These are phyloP conservation scores for Morphnarchus princeps DNA, from an alignment of 2,113 vertebrate genomes.

Conservation along the genomic window DNA sequence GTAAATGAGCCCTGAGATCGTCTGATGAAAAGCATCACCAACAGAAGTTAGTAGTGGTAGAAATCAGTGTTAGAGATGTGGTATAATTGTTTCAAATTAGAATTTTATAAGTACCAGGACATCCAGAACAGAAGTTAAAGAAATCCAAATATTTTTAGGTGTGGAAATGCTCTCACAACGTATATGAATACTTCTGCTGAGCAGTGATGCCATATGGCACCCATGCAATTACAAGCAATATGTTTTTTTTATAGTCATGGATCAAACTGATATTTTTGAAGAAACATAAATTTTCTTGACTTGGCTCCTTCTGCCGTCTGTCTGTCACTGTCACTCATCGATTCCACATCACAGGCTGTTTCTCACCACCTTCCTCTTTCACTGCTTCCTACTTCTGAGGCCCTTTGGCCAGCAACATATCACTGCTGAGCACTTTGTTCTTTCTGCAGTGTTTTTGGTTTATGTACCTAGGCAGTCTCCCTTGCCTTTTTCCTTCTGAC, in stretches of 20 bases:
- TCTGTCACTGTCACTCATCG: background rate
- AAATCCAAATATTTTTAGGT: background rate
- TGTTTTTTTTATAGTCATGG: background rate
- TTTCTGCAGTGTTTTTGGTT: background rate
- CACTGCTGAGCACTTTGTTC: background rate
- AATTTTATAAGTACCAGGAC: background rate
- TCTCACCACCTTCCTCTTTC: background rate
- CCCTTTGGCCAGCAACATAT: background rate
- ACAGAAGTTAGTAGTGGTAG: background rate
- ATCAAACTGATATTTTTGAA: background rate
- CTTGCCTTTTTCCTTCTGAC: background rate
- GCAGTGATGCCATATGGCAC: background rate
- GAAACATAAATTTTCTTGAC: background rate
- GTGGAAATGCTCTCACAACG: background rate
- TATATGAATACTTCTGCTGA: background rate
- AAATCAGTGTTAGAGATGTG: background rate
- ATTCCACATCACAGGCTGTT: background rate
- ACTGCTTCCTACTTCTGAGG: background rate
- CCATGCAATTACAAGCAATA: background rate
- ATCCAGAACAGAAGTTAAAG: background rate
- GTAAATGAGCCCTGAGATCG: slow-evolving; percentile 39
- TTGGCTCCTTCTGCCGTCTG: background rate
- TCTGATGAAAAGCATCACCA: background rate
- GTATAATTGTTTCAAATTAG: background rate
- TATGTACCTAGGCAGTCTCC: background rate